Percentiles rank a stretch among this genome's conserved stretches.
phyloP scores from a whole-genome alignment of 1,140 invertebrate species.

The Grapholita molesta region DNA sequence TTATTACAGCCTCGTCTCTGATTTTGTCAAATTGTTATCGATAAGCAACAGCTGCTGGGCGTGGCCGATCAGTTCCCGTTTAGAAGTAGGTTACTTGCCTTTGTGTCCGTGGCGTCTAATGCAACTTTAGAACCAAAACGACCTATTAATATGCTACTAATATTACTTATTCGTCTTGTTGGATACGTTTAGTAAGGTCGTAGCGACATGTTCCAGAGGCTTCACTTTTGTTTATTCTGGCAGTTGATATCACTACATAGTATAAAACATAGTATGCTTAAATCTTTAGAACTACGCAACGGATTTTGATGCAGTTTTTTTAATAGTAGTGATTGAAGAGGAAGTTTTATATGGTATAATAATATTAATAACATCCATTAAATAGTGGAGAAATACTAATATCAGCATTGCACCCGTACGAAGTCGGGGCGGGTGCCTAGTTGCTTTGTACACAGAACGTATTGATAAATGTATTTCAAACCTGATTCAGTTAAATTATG shows the following conservation, averaged over 20 bases:
- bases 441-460: too few species aligned
- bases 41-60: constrained; percentile 4
- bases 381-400: too few species aligned
- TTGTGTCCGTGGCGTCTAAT: not conserved
- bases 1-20: not conserved
- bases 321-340: too few species aligned
- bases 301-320: too few species aligned
- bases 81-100: constrained; percentile 13
- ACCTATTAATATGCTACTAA: not conserved
- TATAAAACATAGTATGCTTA: too few species aligned
- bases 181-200: not conserved
- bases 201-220: not conserved
- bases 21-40: constrained; percentile 3
- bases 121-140: not conserved
- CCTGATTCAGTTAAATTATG: too few species aligned
- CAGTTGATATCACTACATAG: not conserved
- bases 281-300: too few species aligned
- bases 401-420: too few species aligned
- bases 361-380: too few species aligned
- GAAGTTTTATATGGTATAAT: too few species aligned
- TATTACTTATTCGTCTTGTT: not conserved
- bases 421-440: too few species aligned
- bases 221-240: not conserved
- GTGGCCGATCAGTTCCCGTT: not conserved
- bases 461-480: too few species aligned